Base-by-base conservation (phyloP, 2,113 vertebrate genomes). In the Uria lomvia region DNA sequence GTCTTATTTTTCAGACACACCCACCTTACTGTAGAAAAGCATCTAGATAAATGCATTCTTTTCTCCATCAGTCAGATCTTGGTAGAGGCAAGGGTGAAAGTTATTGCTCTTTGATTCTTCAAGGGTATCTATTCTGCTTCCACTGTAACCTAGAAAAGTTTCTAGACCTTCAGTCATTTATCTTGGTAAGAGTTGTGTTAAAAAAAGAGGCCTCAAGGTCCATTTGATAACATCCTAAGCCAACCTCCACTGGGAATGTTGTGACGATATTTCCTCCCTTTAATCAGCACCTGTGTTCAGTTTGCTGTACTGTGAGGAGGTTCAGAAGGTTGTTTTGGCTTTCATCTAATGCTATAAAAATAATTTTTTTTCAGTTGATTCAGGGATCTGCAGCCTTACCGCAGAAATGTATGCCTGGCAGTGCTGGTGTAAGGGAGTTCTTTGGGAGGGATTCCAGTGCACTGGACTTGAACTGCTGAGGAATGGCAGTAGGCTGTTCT, bases 181-280 rank as follows among this genome's bases (percentile, higher is more conserved):
- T 58, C 22, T 43, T 72, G 16, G 2, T 63, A 58, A n/a, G 36
- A 53, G n/a, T 19, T 21, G 19, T 6, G 6, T 68, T 75, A 56
- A 63, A 65, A 63, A 65, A 92, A 68, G 47, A 7, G 8, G 5
- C 30, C 3, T 82, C 19, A 5, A 6, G 6, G 18, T 92, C 84
- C 49, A 12, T 76, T 78, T 36, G 20, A 4, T 83, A 52, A 43
- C 1, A 6, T 74, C 45, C 29, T 38, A 74, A 87, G 47, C 15
- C 56, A 78, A 0, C 16, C 10, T 87, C 9, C 4, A 0, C 9
- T 4, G 0, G 22, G 55, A 87, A 32, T 67, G 9, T 47, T 86
- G 36, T 16, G 2, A 6, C 60, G 49, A 19, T 49, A 6, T 84
- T 77, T 91, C 58, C 27, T 84, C 42, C 45, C 15, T 34, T 83